phyloP scores from a whole-genome alignment of 2,797 vertebrate genomes.

The Spinus pinus region DNA sequence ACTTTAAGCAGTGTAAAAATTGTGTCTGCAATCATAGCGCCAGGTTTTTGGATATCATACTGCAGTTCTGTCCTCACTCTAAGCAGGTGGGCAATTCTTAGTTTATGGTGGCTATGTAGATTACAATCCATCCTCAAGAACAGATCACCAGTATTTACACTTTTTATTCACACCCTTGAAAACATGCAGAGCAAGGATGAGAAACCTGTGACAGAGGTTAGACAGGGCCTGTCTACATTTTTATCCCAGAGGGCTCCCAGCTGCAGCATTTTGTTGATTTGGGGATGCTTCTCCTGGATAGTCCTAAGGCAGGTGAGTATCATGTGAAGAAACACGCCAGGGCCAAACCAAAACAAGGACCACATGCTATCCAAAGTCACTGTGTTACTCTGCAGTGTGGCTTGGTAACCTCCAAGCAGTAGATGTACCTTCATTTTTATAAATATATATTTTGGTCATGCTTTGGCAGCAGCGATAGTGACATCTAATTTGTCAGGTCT shows the following conservation, averaged over 20 bases:
- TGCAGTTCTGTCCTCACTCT: not conserved
- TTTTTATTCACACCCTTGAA: not conserved
- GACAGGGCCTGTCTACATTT: not conserved
- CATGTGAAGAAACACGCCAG: fast-evolving
- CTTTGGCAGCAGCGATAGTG: not conserved
- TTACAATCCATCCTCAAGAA: not conserved
- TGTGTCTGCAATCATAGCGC: not conserved
- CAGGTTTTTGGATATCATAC: not conserved
- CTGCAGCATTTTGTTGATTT: not conserved
- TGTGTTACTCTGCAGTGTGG: not conserved
- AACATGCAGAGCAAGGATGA: not conserved
- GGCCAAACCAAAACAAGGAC: not conserved
- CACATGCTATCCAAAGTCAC: not conserved
- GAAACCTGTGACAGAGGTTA: not conserved
- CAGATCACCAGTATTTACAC: not conserved
- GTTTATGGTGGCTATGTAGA: not conserved
- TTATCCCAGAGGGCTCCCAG: not conserved
- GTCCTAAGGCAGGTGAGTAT: not conserved
- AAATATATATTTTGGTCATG: not conserved
- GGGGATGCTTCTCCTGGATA: not conserved
- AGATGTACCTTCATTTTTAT: not conserved
- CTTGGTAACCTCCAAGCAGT: not conserved
- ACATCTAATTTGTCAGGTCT: not conserved
- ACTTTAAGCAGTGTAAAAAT: not conserved
- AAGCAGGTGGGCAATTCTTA: not conserved